Percentiles rank a stretch among this genome's conserved stretches.
These are phyloP conservation scores for Diadophis punctatus DNA, from an alignment of 2,113 vertebrate species.

Conservation along the genomic window DNA sequence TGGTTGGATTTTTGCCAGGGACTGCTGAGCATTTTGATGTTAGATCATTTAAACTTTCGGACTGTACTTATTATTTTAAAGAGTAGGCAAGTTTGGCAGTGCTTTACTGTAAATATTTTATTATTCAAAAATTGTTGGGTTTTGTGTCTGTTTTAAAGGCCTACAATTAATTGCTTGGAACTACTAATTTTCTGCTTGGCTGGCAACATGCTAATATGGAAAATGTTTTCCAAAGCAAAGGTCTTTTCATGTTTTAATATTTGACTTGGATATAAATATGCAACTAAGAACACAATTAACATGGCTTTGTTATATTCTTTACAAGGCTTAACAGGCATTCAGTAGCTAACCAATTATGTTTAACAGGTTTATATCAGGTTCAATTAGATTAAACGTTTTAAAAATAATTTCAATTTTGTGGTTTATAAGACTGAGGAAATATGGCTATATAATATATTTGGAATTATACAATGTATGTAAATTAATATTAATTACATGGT, in stretches of 20 bases:
- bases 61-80: slow-evolving; percentile 2
- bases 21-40: background rate
- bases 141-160: slow-evolving; percentile 29
- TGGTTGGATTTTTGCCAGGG: background rate
- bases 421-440: background rate
- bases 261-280: background rate
- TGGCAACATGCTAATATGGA: slow-evolving; percentile 5
- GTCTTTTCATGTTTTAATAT: slow-evolving; percentile 14
- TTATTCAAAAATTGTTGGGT: slow-evolving; percentile 9
- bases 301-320: background rate
- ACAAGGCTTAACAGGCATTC: background rate
- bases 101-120: slow-evolving; percentile 7
- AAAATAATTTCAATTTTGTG: slow-evolving; percentile 13
- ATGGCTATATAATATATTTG: background rate
- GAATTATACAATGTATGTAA: slow-evolving; percentile 62
- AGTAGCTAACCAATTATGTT: background rate
- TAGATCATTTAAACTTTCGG: slow-evolving; percentile 28
- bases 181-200: slow-evolving; percentile 10
- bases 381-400: background rate
- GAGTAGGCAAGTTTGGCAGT: background rate
- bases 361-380: background rate
- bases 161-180: slow-evolving; percentile 22
- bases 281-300: background rate
- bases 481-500: slow-evolving; percentile 54
- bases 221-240: slow-evolving; percentile 1